Conservation (phyloP, 2,113 vertebrate genomes). For the Trematomus loennbergii region DNA sequence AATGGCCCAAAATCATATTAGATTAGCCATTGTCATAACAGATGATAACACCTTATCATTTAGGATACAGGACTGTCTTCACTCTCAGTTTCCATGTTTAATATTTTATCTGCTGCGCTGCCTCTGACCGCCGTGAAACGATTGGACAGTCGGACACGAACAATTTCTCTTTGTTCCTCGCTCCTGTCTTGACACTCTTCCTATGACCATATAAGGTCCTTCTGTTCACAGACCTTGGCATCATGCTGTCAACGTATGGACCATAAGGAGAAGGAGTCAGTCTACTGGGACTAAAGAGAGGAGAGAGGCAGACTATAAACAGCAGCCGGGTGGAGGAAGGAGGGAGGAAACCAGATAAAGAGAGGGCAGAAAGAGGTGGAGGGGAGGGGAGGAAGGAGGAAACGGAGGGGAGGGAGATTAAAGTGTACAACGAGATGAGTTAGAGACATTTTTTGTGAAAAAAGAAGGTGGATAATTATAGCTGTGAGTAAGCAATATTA, state of each 20-base stretch:
- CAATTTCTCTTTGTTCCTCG: constrained; percentile 20
- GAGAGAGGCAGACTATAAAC: constrained; percentile 56
- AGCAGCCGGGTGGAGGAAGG: constrained; percentile 35
- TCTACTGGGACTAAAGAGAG: constrained; percentile 46
- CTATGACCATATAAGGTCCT: constrained; percentile 75
- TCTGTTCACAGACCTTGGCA: constrained; percentile 57
- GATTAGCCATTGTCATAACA: too few species aligned
- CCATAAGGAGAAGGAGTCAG: constrained; percentile 48
- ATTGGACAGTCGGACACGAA: constrained; percentile 9
- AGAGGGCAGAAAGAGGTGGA: constrained; percentile 45
- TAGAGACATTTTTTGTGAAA: neutral
- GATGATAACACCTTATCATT: too few species aligned
- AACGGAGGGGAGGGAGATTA: constrained; percentile 68
- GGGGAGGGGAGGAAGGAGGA: constrained; percentile 51
- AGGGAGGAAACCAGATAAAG: constrained; percentile 74
- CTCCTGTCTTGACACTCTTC: constrained; percentile 49
- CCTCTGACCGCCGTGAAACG: constrained; percentile 35
- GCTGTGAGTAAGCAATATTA: constrained; percentile 60
- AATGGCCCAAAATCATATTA: too few species aligned
- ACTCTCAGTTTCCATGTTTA: neutral
- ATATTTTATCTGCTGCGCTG: constrained; percentile 18
- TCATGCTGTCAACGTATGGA: constrained; percentile 64
- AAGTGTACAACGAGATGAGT: constrained; percentile 34
- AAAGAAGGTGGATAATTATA: constrained; percentile 63
- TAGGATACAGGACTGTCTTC: too few species aligned